A percentile compares a stretch with the other conserved stretches of the same genome.
phyloP scores from a whole-genome alignment of 2,113 vertebrate genomes.

The Penelope pileata region DNA sequence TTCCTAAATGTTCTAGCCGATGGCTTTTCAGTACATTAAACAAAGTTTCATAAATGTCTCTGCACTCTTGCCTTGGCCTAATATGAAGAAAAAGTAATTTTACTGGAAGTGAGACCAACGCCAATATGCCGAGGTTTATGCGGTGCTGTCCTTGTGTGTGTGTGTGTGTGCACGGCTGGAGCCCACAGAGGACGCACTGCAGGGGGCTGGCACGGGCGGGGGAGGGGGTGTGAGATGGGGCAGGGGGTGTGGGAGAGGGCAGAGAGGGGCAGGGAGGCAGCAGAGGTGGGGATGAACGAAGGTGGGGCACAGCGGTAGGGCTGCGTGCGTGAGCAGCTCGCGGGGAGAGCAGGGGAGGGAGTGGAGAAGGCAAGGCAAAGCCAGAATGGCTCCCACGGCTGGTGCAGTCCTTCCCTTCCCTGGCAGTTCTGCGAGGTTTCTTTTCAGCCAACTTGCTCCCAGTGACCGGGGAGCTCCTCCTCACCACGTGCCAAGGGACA shows the following conservation, averaged over 20 bases:
- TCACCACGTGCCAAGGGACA: neutral
- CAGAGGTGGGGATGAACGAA: neutral
- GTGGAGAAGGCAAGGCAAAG: neutral
- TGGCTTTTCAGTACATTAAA: constrained; percentile 92
- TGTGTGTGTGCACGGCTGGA: neutral
- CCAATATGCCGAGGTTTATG: constrained; percentile 40
- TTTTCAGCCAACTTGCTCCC: neutral
- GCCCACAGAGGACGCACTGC: neutral
- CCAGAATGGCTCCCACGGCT: neutral
- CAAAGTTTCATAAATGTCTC: constrained; percentile 91
- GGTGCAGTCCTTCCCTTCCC: neutral
- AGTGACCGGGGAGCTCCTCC: neutral
- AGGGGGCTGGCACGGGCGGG: neutral
- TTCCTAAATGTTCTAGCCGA: constrained; percentile 90
- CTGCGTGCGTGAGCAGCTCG: neutral
- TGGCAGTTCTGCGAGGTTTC: neutral
- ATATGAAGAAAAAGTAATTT: constrained; percentile 83
- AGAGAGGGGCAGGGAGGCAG: neutral
- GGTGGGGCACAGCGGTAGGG: neutral
- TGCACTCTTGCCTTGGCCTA: constrained; percentile 81
- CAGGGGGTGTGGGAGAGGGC: neutral
- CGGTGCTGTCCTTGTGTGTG: constrained; percentile 10
- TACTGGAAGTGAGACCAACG: constrained; percentile 79
- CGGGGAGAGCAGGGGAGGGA: neutral
- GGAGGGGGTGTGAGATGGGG: no score